Conservation (phyloP, 2,797 vertebrate genomes). For the Sebastes cheni region DNA sequence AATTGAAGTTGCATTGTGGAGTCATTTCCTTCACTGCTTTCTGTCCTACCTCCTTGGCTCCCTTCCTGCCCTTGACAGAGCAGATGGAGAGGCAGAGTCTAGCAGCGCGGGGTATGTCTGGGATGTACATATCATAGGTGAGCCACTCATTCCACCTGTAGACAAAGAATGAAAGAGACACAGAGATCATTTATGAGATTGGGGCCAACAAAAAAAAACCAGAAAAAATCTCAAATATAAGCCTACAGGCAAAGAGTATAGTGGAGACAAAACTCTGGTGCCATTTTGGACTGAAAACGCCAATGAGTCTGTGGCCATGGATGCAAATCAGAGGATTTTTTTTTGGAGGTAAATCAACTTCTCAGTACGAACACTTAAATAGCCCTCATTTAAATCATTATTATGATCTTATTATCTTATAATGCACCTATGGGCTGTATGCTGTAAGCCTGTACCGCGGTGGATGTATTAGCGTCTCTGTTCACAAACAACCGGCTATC, state of each 20-base stretch:
- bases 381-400: too few species aligned
- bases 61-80: constrained; percentile 96
- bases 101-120: constrained; percentile 94
- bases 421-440: too few species aligned
- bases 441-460: too few species aligned
- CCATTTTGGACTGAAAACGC: too few species aligned
- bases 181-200: not conserved
- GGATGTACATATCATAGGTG: constrained; percentile 95
- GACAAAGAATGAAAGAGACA: not conserved
- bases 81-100: constrained; percentile 97
- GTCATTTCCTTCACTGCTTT: not conserved
- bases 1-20: not conserved
- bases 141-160: constrained; percentile 96
- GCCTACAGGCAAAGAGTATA: not conserved
- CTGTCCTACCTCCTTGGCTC: constrained; percentile 91
- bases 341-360: too few species aligned
- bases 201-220: not conserved
- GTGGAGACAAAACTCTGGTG: too few species aligned
- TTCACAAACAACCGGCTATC: too few species aligned
- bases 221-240: not conserved
- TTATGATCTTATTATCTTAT: too few species aligned
- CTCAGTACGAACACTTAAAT: too few species aligned
- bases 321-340: too few species aligned
- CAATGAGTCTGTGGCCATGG: too few species aligned
- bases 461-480: too few species aligned